Conservation (phyloP, 2,888 invertebrate species). For the Allygus modestus region DNA sequence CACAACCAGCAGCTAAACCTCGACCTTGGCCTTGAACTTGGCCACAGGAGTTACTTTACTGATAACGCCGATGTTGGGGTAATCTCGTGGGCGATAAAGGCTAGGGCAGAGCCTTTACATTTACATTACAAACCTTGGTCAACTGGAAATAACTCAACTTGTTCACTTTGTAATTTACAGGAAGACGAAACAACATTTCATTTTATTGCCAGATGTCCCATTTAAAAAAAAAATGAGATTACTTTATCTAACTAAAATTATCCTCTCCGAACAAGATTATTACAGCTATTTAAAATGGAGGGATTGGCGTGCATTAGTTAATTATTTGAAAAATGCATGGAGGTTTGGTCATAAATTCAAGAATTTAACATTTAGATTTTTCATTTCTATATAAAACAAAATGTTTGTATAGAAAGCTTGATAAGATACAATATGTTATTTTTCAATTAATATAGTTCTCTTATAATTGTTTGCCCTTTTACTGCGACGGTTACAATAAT, state of each 20-base stretch:
- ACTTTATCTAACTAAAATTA: not conserved
- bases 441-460: too few relatives aligned
- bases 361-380: too few relatives aligned
- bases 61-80: not conserved
- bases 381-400: too few relatives aligned
- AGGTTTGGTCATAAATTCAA: too few relatives aligned
- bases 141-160: not conserved
- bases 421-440: too few relatives aligned
- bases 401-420: too few relatives aligned
- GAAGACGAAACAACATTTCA: conserved; percentile 36
- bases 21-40: conserved; percentile 35
- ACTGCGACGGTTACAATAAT: too few relatives aligned
- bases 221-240: not conserved
- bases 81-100: conserved; percentile 28
- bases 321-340: too few relatives aligned
- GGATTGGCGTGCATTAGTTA: too few relatives aligned
- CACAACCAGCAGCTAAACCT: conserved; percentile 10
- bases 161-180: conserved; percentile 44
- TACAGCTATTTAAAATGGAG: too few relatives aligned
- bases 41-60: not conserved
- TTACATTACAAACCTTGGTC: conserved; percentile 53
- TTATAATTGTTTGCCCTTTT: too few relatives aligned
- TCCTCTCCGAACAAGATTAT: too few relatives aligned
- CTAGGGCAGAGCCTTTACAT: not conserved
- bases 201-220: conserved; percentile 36